A percentile compares a stretch with the other conserved stretches of the same genome.
Evolutionary conservation across 1,140 invertebrate species (phyloP).

Genomic region (Lepidurus packardi): DNA sequence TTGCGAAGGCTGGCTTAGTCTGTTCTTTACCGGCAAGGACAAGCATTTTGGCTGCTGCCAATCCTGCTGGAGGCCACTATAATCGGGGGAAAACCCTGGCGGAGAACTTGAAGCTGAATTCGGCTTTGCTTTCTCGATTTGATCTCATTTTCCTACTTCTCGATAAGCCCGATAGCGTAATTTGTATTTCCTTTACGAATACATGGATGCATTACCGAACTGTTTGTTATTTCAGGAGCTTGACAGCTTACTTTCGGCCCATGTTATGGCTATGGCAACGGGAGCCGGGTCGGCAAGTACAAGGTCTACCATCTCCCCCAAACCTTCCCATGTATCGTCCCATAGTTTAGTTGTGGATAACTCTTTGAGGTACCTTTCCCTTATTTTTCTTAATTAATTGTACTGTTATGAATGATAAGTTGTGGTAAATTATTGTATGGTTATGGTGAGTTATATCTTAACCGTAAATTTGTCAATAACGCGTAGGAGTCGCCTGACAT

Average conservation of each 20-base stretch:
- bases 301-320: neutral
- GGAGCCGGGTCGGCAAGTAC: constrained; percentile 39
- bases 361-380: neutral
- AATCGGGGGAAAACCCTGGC: constrained; percentile 76
- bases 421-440: neutral
- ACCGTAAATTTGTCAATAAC: neutral
- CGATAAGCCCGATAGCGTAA: constrained; percentile 67
- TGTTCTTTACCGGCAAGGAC: constrained; percentile 72
- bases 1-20: constrained; percentile 79
- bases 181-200: neutral
- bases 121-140: constrained; percentile 82
- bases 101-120: constrained; percentile 82
- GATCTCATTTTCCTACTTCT: constrained; percentile 87
- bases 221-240: constrained; percentile 50
- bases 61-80: constrained; percentile 83
- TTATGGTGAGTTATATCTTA: neutral
- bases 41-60: constrained; percentile 84
- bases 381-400: neutral
- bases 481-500: constrained; percentile 55
- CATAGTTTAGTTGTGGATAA: neutral
- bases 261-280: constrained; percentile 70
- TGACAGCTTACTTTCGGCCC: constrained; percentile 70
- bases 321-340: neutral
- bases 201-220: constrained; percentile 24
- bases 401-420: neutral